Percentiles rank a stretch among this genome's conserved stretches.
phyloP scores from a whole-genome alignment of 2,888 invertebrate species.

The Netelia virgata region DNA sequence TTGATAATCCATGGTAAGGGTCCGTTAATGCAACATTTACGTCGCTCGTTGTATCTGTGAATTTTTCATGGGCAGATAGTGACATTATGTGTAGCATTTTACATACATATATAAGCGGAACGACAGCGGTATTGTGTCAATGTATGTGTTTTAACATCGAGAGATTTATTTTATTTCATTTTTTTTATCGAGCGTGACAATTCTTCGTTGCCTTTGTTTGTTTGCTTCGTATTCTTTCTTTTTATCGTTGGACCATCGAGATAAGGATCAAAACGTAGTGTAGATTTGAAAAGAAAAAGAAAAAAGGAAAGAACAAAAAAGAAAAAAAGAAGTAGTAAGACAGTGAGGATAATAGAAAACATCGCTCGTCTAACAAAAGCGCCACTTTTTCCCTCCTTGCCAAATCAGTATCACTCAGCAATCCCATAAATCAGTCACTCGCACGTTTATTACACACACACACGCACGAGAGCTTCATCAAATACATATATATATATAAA shows the following conservation, averaged over 20 bases:
- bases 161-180: background rate
- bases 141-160: background rate
- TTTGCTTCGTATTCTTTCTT: background rate
- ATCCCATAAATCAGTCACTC: constrained; percentile 55
- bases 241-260: background rate
- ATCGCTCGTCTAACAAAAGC: constrained; percentile 66
- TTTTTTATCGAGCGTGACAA: background rate
- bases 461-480: constrained; percentile 58
- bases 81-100: constrained; percentile 32
- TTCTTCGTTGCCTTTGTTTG: constrained; percentile 11
- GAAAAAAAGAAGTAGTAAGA: constrained; percentile 2
- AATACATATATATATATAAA: constrained; percentile 55
- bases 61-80: constrained; percentile 31
- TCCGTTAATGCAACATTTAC: constrained; percentile 67
- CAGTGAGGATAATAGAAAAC: constrained; percentile 34
- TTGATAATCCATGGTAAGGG: constrained; percentile 65
- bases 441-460: constrained; percentile 58
- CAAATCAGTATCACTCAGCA: constrained; percentile 35
- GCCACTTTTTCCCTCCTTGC: constrained; percentile 45
- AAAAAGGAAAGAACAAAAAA: constrained; percentile 6
- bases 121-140: background rate
- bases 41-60: constrained; percentile 67
- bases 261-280: constrained; percentile 4
- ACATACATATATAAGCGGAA: constrained; percentile 20
- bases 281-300: background rate